Conservation (phyloP, 2,113 vertebrate genomes). For the Poicephalus meyeri region DNA sequence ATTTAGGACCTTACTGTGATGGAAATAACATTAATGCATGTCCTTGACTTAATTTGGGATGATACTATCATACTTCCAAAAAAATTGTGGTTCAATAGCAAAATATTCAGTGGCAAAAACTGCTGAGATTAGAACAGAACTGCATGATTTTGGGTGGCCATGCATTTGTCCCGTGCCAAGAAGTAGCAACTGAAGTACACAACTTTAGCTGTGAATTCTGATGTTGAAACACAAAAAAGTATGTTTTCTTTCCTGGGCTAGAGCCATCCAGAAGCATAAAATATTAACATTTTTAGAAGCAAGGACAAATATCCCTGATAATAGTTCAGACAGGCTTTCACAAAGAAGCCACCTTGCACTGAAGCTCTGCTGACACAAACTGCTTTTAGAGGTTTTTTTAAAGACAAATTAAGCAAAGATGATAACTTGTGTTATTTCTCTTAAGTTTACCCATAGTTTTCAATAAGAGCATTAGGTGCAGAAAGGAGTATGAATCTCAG, state of each 20-base stretch:
- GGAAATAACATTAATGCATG: neutral
- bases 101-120: neutral
- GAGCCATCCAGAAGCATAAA: fast-evolving
- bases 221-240: neutral
- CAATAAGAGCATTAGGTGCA: neutral
- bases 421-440: neutral
- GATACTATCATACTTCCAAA: neutral
- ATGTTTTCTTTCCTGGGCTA: neutral
- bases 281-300: neutral
- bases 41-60: neutral
- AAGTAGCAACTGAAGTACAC: neutral
- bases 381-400: neutral
- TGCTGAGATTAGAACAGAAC: neutral
- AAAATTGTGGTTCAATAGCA: neutral
- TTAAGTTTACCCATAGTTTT: neutral
- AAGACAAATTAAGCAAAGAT: neutral
- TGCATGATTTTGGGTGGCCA: neutral
- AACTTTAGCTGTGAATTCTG: neutral
- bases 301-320: neutral
- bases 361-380: neutral
- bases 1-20: neutral
- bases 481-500: neutral
- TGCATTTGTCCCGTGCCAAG: neutral
- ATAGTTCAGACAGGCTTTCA: neutral
- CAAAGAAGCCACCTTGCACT: neutral